Base-by-base conservation (phyloP, 2,113 vertebrate genomes). In the Quiscalus mexicanus region DNA sequence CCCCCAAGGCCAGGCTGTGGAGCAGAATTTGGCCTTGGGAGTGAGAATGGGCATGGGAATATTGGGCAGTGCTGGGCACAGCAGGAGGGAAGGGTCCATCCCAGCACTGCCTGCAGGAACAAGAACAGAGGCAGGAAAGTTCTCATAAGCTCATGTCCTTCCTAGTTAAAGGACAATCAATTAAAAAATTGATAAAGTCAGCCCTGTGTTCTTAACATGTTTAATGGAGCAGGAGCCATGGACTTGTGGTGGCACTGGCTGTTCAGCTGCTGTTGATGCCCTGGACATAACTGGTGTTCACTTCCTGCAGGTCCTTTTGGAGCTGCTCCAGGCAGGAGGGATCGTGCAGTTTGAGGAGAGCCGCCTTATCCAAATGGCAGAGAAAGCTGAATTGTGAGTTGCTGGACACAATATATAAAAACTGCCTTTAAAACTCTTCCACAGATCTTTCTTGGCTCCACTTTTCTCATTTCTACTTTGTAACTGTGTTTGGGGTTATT, bases 361-460 rank as follows among this genome's bases (percentile, higher is more conserved):
- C 33, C 97, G 98, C 25, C 98, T 99, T 41, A 97, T 99, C 93
- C 93, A 96, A 52, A 98, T 99, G 96, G 99, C 99, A 91, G 99
- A 99, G 91, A 99, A 99, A 94, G 99, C 99, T 19, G 98, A 99
- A 84, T 99, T 99, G 99, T 99, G 96, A 99, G 99, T 96, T 91
- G 5, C 24, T 21, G 5, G 13, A 16, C 37, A 39, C 30, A 7
- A 6, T 49, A 12, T 42, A 28, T 25, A 73, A 71, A 74, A 50
- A 11, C 25, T 81, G 45, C 16, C 21, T 88, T 73, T 71, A 37
- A 42, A 70, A 55, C 35, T 68, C 20, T 52, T 91, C 56, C 33
- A 59, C 28, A 77, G 49, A 9, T 77, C 41, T 59, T 70, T 74
- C 15, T 62, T 60, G 7, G 23, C 25, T 70, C 52, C n/a, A 30